phyloP scores from a whole-genome alignment of 64 coral and sea anemone species.

The Stichodactyla mertensii region DNA sequence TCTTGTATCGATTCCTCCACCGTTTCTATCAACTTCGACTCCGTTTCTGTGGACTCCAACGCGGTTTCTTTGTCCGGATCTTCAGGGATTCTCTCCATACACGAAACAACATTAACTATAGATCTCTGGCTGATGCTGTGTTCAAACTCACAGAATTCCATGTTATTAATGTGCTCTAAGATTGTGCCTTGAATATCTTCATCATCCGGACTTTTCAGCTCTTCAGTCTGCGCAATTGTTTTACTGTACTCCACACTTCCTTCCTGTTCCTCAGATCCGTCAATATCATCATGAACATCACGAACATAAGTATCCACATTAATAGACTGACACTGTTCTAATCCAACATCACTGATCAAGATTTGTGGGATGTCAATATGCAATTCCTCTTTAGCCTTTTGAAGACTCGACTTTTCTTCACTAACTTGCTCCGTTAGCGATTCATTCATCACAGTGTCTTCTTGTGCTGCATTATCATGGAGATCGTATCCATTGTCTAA shows the following conservation, averaged over 20 bases:
- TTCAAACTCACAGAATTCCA: not conserved
- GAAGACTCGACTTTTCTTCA: not conserved
- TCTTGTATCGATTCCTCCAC: too few relatives aligned
- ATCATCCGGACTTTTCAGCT: not conserved
- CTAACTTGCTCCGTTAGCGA: not conserved
- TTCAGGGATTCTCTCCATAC: slow-evolving; percentile 3
- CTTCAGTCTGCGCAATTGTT: not conserved
- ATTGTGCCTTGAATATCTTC: slow-evolving; percentile 6
- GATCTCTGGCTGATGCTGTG: not conserved
- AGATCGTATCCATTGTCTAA: not conserved
- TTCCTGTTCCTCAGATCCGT: not conserved
- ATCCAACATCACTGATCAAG: not conserved
- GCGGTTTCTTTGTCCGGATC: not conserved
- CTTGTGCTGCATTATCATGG: not conserved
- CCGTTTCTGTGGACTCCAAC: not conserved
- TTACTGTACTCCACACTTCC: not conserved
- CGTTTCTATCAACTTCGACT: not conserved
- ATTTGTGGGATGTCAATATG: not conserved
- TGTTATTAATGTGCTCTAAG: not conserved
- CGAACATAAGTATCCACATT: not conserved
- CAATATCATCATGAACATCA: not conserved
- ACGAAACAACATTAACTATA: not conserved
- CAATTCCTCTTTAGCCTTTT: not conserved
- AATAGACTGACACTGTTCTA: not conserved
- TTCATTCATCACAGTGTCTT: not conserved